Conservation (phyloP, 2,113 vertebrate genomes). For the Mustelus asterias region DNA sequence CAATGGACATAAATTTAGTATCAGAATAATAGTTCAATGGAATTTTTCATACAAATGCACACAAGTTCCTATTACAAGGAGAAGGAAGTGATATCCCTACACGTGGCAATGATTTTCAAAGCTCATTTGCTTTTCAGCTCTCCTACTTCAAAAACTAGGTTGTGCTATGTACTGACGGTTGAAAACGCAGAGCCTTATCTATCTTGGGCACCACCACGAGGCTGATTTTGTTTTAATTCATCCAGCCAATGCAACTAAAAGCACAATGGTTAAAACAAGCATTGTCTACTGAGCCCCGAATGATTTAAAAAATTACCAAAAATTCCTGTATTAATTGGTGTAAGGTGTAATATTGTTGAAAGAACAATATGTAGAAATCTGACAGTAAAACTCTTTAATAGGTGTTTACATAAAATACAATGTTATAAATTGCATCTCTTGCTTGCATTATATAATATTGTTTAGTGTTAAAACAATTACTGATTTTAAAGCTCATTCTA, state of each 20-base stretch:
- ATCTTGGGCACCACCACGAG: not conserved
- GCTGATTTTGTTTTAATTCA: not conserved
- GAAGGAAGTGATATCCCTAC: not conserved
- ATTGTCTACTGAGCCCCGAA: not conserved
- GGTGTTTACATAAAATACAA: not conserved
- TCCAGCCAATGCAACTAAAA: not conserved
- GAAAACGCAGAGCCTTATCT: not conserved
- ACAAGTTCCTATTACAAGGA: not conserved
- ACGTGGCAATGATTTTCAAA: not conserved
- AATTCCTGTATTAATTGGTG: not conserved
- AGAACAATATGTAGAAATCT: not conserved
- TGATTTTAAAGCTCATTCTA: not conserved
- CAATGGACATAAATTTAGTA: not conserved
- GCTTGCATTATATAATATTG: not conserved
- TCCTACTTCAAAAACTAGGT: not conserved
- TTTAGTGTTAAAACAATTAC: not conserved
- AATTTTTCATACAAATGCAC: not conserved
- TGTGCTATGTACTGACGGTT: not conserved
- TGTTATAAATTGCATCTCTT: not conserved
- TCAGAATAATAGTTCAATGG: not conserved
- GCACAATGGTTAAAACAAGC: no score
- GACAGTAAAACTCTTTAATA: not conserved
- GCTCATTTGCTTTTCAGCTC: not conserved
- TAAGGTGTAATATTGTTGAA: not conserved
- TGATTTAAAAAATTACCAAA: not conserved